These are phyloP conservation scores for Vanessa atalanta DNA, from an alignment of 1,140 invertebrate genomes.

Conservation along the genomic window DNA sequence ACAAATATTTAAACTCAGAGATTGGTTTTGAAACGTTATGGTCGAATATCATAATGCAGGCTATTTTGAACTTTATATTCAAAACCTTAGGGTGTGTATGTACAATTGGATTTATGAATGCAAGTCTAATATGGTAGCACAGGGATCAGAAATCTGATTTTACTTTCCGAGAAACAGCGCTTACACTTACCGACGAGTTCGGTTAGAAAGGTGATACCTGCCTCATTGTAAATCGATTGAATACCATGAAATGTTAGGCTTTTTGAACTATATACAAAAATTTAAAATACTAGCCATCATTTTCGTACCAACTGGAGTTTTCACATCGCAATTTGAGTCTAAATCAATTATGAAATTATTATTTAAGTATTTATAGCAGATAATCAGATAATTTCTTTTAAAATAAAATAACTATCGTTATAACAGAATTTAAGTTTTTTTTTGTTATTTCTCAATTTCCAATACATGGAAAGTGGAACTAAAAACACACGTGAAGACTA, in stretches of 20 bases:
- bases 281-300: background rate
- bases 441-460: background rate
- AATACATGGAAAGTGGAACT: background rate
- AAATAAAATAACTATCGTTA: no score
- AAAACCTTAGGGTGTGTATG: slow-evolving; percentile 43
- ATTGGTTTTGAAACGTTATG: slow-evolving; percentile 63
- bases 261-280: background rate
- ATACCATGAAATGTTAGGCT: background rate
- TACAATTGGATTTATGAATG: slow-evolving; percentile 52
- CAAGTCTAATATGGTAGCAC: slow-evolving; percentile 71
- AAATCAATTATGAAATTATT: no score
- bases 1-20: slow-evolving; percentile 76
- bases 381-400: no score
- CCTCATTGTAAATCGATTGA: background rate
- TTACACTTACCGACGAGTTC: slow-evolving; percentile 24
- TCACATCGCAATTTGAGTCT: no score
- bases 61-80: slow-evolving; percentile 55
- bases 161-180: slow-evolving; percentile 68
- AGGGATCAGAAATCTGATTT: slow-evolving; percentile 63
- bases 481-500: slow-evolving; percentile 4
- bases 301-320: background rate
- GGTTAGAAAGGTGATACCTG: slow-evolving; percentile 18
- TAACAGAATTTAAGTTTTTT: no score
- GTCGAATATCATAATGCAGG: slow-evolving; percentile 31
- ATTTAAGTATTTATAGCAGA: no score